These are phyloP conservation scores for Budorcas taxicolor DNA, from an alignment of 2,113 vertebrate genomes.

Conservation along the genomic window DNA sequence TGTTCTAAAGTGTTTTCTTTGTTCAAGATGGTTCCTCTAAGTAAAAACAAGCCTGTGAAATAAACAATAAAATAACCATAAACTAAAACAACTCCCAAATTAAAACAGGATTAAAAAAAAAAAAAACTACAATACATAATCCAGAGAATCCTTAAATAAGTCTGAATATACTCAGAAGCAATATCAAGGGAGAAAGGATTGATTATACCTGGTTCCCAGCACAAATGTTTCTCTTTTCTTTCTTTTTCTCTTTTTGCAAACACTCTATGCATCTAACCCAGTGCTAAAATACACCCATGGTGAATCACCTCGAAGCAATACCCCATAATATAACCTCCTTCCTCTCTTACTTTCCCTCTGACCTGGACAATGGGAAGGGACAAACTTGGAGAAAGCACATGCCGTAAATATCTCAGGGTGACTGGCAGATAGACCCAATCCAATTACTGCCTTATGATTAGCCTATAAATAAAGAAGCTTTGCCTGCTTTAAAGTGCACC, in stretches of 20 bases:
- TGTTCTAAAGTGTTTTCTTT: not conserved
- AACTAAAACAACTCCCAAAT: not conserved
- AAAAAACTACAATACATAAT: not conserved
- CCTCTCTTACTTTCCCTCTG: not conserved
- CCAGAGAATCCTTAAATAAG: not conserved
- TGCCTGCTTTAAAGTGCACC: conserved; percentile 22
- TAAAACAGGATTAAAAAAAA: not conserved
- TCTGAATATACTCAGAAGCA: not conserved
- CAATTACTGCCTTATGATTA: conserved; percentile 27
- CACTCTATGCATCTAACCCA: not conserved
- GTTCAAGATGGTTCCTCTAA: not conserved
- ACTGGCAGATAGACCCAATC: conserved; percentile 5
- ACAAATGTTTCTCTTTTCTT: not conserved
- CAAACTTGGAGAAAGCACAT: not conserved
- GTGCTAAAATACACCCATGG: not conserved
- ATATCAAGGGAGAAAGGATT: not conserved
- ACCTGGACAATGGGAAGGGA: not conserved
- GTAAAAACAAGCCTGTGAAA: not conserved
- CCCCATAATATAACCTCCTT: not conserved
- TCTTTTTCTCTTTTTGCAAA: not conserved
- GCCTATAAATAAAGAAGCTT: conserved; percentile 47
- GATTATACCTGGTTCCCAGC: not conserved
- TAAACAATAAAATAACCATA: not conserved
- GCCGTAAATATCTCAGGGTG: not conserved
- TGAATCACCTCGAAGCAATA: not conserved